These are phyloP conservation scores for Tachyglossus aculeatus DNA, from an alignment of 2,797 vertebrate species.

Conservation along the genomic window DNA sequence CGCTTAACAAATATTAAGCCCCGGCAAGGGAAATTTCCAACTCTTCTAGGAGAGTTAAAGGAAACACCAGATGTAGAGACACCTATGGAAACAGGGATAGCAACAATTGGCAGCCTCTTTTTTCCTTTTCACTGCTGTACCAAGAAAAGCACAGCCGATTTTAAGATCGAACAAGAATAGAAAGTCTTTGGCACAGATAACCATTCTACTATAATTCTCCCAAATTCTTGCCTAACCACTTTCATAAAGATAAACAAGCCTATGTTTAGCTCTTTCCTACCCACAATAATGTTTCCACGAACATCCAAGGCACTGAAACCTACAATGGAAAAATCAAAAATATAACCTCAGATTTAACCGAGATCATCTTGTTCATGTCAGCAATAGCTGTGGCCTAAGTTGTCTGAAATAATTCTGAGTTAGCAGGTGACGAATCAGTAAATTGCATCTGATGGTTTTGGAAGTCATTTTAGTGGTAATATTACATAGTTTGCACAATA, in stretches of 20 bases:
- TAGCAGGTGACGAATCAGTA: constrained; percentile 14
- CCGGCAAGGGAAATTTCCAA: constrained; percentile 56
- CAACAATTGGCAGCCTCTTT: background rate
- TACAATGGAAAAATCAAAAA: constrained; percentile 8
- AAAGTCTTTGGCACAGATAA: background rate
- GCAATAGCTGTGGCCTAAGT: background rate
- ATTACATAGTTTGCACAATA: background rate
- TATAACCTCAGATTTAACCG: constrained; percentile 10
- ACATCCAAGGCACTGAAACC: constrained; percentile 56
- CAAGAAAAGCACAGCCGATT: background rate
- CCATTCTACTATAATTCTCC: background rate
- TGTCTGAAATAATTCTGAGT: background rate
- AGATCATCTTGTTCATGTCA: background rate
- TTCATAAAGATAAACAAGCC: background rate
- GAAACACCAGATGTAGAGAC: constrained; percentile 57
- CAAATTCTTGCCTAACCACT: background rate
- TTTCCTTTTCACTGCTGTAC: background rate
- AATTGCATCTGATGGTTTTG: background rate
- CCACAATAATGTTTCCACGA: constrained; percentile 54
- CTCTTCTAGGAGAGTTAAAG: constrained; percentile 57
- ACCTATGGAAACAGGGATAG: constrained; percentile 22
- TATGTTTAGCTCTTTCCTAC: background rate
- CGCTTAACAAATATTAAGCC: constrained; percentile 56
- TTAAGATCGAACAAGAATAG: background rate
- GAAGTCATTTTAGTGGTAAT: background rate